Percentiles rank a stretch among this genome's conserved stretches.
Evolutionary conservation across 2,888 invertebrate species (phyloP).

Genomic region (Marronus borbonicus): DNA sequence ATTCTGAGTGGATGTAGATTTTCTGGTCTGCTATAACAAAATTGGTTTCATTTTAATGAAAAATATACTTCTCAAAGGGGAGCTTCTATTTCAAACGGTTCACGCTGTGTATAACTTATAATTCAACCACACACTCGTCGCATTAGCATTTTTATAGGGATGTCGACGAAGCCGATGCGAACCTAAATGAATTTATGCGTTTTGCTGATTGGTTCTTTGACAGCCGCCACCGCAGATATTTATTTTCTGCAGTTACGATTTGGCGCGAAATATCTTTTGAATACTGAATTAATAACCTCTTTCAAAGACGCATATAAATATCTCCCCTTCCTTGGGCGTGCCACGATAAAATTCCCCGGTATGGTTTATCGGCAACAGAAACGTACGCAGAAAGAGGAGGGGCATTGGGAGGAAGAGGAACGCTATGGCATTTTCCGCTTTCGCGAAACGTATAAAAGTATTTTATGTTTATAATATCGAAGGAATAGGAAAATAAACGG

Average conservation of each 20-base stretch:
- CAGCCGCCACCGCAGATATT: constrained; percentile 51
- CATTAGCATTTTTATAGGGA: not conserved
- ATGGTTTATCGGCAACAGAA: not conserved
- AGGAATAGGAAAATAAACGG: constrained; percentile 28
- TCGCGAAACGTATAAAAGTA: constrained; percentile 22
- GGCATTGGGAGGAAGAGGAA: not conserved
- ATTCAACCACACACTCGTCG: not conserved
- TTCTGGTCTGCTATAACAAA: too few relatives aligned
- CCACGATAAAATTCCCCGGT: not conserved
- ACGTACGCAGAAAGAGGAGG: not conserved
- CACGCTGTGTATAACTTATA: too few relatives aligned
- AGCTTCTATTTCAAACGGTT: too few relatives aligned
- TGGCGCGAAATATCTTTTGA: constrained; percentile 18
- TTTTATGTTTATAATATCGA: constrained; percentile 42
- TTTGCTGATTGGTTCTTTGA: constrained; percentile 54
- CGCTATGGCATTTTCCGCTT: constrained; percentile 3
- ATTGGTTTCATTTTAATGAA: too few relatives aligned
- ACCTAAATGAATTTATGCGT: constrained; percentile 54
- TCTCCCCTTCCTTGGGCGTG: not conserved
- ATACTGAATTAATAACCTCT: constrained; percentile 29
- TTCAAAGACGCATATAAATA: constrained; percentile 35
- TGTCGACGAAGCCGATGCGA: not conserved
- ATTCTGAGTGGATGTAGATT: too few relatives aligned
- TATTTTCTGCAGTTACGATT: constrained; percentile 2
- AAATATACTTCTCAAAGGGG: too few relatives aligned